phyloP scores from a whole-genome alignment of 1,140 invertebrate species.

The Trypoxylus dichotomus region DNA sequence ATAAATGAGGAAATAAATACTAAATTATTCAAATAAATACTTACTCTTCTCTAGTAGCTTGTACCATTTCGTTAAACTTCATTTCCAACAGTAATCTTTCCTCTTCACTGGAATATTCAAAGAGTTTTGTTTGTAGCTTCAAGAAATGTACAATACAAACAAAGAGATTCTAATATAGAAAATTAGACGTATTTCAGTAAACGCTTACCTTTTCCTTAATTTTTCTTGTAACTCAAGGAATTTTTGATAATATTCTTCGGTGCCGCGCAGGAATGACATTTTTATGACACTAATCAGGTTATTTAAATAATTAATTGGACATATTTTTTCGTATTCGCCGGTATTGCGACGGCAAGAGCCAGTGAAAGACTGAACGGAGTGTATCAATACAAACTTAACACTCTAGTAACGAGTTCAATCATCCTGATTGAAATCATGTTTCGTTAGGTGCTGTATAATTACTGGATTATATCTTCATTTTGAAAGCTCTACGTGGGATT shows the following conservation, averaged over 20 bases:
- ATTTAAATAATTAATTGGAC: not conserved
- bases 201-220: slow-evolving; percentile 48
- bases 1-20: not conserved
- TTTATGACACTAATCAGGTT: slow-evolving; percentile 6
- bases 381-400: not conserved
- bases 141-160: slow-evolving; percentile 44
- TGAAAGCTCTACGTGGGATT: not conserved
- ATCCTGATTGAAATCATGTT: slow-evolving; percentile 3
- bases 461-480: not conserved
- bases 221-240: slow-evolving; percentile 50
- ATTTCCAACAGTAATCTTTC: slow-evolving; percentile 49
- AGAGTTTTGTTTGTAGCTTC: not conserved
- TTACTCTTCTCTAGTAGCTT: slow-evolving; percentile 49
- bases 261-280: slow-evolving; percentile 30
- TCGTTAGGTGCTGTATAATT: not conserved
- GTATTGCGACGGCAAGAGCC: not conserved
- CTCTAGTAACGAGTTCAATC: not conserved
- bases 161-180: slow-evolving; percentile 32
- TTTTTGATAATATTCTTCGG: slow-evolving; percentile 49
- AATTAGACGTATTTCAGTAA: not conserved
- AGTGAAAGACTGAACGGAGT: not conserved
- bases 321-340: not conserved
- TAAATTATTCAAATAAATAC: slow-evolving; percentile 33
- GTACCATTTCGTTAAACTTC: slow-evolving; percentile 50
- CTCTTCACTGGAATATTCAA: slow-evolving; percentile 47